Base-by-base conservation (phyloP, 92 coral and sea anemone species). In the Montipora capitata region DNA sequence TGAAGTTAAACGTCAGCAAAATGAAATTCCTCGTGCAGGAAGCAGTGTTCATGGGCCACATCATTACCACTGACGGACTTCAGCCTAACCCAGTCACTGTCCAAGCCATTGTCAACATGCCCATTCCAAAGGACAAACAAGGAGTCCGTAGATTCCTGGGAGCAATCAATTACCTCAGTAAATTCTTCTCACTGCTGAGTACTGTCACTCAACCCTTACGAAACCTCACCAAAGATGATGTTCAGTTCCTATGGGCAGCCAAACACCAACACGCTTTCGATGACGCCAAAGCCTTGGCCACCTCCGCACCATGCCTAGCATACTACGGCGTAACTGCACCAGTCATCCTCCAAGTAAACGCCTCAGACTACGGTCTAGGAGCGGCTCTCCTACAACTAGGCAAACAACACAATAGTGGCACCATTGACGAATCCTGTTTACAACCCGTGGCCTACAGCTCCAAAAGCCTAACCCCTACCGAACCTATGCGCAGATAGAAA, bases 41-140 rank as follows among this genome's bases (percentile, higher is more conserved):
- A 67, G 91, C 85, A 40, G 57, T 67, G 71, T 87, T 87, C 80
- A 91, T 91, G 87, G 88, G 91, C 76, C 94, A 87, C 49, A 52
- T 87, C 61, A 81, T 82, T 40, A 91, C 91, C 48, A 88, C 87
- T 10, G 87, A 87, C 40, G 91, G 83, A 64, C 77, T 90, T 42
- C 89, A 17, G 66, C 90, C 95, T 51, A 76, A 80, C 80, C 79
- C 79, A 39, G 77, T 79, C 20, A 86, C 74, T 10, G 79, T 77
- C 45, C 52, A 43, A 43, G 86, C 91, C 18, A 49, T 89, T 4
- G 71, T 71, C 45, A 68, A 75, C 74, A 62, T 75, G 75, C 87
- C 94, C 39, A 75, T 61, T 44, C 88, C 84, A 58, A 67, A 15
- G 11, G 87, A 91, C 75, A 79, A 90, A 52, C 67, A 73, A 71